These are phyloP conservation scores for Aphelenchoides bicaudatus DNA, from an alignment of 2,888 invertebrate genomes.

Conservation along the genomic window DNA sequence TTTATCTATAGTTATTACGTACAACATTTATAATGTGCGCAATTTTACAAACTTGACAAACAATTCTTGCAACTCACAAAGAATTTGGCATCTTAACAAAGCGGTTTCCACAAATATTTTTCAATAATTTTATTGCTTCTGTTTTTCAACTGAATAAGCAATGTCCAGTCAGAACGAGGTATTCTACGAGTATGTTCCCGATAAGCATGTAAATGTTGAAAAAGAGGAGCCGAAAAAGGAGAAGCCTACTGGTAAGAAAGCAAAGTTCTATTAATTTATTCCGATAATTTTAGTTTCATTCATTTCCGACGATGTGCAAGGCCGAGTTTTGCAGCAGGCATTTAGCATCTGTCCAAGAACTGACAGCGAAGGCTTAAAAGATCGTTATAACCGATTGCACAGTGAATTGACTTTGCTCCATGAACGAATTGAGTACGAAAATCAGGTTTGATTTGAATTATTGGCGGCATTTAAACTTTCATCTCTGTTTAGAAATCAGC, in stretches of 20 bases:
- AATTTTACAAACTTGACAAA: too few relatives aligned
- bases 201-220: neutral
- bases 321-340: neutral
- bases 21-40: too few relatives aligned
- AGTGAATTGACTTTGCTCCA: constrained; percentile 14
- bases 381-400: constrained; percentile 12
- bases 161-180: neutral
- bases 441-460: neutral
- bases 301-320: neutral
- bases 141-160: too few relatives aligned
- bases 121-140: too few relatives aligned
- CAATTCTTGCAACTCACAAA: too few relatives aligned
- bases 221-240: neutral
- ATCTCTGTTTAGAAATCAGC: neutral
- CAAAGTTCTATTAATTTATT: neutral
- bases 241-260: neutral
- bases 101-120: too few relatives aligned
- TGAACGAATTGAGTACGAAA: constrained; percentile 8
- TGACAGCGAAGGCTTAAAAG: neutral
- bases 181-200: constrained; percentile 8
- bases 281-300: neutral
- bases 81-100: too few relatives aligned
- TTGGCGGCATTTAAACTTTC: neutral
- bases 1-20: too few relatives aligned
- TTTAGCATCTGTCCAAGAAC: neutral